These are phyloP conservation scores for Caenorhabditis drosophilae DNA, from an alignment of 2,888 invertebrate species.

Conservation along the genomic window DNA sequence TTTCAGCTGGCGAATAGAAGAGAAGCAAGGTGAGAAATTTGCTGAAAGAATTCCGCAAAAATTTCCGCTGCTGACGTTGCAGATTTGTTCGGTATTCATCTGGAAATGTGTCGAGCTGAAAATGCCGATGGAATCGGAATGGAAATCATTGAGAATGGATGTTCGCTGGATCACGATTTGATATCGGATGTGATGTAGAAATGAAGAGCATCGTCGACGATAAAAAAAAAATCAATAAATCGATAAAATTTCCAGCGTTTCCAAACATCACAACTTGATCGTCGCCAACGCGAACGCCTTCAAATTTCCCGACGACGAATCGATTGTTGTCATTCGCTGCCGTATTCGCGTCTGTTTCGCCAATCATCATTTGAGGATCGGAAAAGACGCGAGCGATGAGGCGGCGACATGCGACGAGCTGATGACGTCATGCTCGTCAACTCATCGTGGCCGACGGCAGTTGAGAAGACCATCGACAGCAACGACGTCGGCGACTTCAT, in stretches of 20 bases:
- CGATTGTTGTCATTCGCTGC: slow-evolving; percentile 17
- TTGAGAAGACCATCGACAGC: too few species aligned
- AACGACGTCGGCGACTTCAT: too few species aligned
- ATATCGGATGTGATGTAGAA: slow-evolving; percentile 17
- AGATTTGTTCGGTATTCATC: slow-evolving; percentile 22
- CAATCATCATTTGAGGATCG: too few species aligned
- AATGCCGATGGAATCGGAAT: slow-evolving; percentile 25
- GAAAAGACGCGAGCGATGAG: too few species aligned
- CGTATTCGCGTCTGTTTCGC: slow-evolving; percentile 16
- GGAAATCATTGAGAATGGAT: slow-evolving; percentile 29
- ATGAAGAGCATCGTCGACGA: too few species aligned
- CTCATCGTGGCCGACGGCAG: too few species aligned
- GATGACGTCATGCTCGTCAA: too few species aligned
- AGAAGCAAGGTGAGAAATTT: slow-evolving; percentile 5
- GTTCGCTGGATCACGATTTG: slow-evolving; percentile 25
- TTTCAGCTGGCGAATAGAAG: slow-evolving; percentile 20
- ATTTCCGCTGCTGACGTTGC: too few species aligned
- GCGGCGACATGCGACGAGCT: too few species aligned
- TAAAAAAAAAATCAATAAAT: too few species aligned
- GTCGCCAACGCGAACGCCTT: slow-evolving; percentile 22
- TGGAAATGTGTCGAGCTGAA: slow-evolving; percentile 25
- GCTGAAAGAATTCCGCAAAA: neutral
- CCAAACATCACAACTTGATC: neutral
- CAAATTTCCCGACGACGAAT: slow-evolving; percentile 30
- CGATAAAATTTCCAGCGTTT: too few species aligned